These are phyloP conservation scores for Nomada lathburiana DNA, from an alignment of 2,888 invertebrate species.

Conservation along the genomic window DNA sequence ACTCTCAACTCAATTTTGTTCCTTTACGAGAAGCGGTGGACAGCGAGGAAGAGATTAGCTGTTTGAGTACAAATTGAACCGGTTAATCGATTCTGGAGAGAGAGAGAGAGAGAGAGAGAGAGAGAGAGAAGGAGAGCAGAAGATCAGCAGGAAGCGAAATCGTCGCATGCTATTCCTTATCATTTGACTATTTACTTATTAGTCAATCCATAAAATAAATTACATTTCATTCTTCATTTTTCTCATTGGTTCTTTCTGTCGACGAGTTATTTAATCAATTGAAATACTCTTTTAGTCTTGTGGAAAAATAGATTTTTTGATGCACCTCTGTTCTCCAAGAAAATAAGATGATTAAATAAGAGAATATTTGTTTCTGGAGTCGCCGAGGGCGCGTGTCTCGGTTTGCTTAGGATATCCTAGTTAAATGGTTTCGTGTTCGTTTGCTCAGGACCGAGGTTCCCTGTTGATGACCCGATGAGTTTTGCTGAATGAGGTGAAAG, in stretches of 20 bases:
- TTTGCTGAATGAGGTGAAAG: constrained; percentile 59
- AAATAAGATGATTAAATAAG: background rate
- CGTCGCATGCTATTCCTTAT: background rate
- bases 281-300: no score
- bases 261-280: no score
- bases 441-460: constrained; percentile 64
- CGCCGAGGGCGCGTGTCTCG: constrained; percentile 36
- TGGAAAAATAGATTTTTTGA: background rate
- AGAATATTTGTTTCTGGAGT: constrained; percentile 31
- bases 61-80: constrained; percentile 54
- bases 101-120: background rate
- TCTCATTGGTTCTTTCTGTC: background rate
- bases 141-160: constrained; percentile 14
- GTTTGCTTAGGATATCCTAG: constrained; percentile 49
- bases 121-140: background rate
- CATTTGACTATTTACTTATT: background rate
- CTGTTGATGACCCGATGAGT: constrained; percentile 42
- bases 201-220: background rate
- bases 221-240: background rate
- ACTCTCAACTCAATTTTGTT: constrained; percentile 53
- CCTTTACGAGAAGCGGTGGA: constrained; percentile 12
- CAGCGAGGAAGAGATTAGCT: constrained; percentile 37
- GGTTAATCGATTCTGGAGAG: constrained; percentile 39
- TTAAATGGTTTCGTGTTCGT: constrained; percentile 48
- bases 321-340: background rate